Evolutionary conservation across 2,113 vertebrate genomes (phyloP).

Genomic region (Scatophagus argus): DNA sequence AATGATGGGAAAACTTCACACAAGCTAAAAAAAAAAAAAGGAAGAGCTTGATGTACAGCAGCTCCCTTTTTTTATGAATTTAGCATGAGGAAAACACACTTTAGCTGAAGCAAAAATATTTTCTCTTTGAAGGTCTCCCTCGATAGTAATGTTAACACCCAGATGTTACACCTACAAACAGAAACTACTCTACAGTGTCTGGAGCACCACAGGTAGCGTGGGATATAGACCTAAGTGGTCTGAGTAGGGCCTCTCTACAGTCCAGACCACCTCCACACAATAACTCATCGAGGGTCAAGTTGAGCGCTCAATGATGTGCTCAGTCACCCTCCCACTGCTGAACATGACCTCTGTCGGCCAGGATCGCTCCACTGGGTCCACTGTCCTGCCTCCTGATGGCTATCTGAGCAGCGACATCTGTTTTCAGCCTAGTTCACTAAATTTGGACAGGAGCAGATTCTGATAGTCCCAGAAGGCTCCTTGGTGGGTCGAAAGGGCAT

Average conservation of each 20-base stretch:
- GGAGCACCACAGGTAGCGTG: constrained; percentile 47
- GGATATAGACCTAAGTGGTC: constrained; percentile 70
- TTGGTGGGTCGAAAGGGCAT: constrained; percentile 57
- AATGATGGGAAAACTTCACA: constrained; percentile 63
- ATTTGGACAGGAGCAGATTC: constrained; percentile 54
- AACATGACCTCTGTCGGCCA: constrained; percentile 61
- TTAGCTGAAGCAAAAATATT: constrained; percentile 4
- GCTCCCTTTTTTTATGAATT: constrained; percentile 34
- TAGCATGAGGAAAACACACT: constrained; percentile 23
- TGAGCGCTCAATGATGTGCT: constrained; percentile 61
- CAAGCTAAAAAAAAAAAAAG: neutral
- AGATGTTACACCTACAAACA: constrained; percentile 28
- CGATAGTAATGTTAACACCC: constrained; percentile 33
- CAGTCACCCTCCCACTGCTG: constrained; percentile 54
- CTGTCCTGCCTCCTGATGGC: constrained; percentile 51
- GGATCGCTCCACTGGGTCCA: constrained; percentile 58
- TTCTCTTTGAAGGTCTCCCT: constrained; percentile 30
- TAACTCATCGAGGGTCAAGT: constrained; percentile 65
- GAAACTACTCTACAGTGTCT: neutral
- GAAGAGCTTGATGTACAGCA: constrained; percentile 18
- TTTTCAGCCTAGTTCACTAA: constrained; percentile 68
- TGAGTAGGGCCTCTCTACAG: constrained; percentile 35
- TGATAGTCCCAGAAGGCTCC: constrained; percentile 55
- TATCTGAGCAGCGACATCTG: constrained; percentile 64
- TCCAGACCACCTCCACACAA: constrained; percentile 55